These are phyloP conservation scores for Antheraea assamensis DNA, from an alignment of 2,888 invertebrate genomes.

Conservation along the genomic window DNA sequence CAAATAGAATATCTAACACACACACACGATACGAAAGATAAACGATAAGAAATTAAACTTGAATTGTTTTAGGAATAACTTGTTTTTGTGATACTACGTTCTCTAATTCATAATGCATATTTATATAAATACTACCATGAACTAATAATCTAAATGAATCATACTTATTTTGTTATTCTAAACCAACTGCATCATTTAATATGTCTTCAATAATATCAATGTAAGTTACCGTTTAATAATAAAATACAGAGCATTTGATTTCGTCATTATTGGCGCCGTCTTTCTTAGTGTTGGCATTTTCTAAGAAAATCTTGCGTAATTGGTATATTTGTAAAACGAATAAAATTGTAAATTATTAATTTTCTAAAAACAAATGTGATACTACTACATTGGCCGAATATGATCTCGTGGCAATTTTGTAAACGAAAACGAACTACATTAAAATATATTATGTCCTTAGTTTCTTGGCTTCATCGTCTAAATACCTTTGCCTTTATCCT, in stretches of 20 bases:
- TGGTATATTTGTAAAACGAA: background rate
- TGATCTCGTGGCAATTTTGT: no score
- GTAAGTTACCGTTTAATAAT: background rate
- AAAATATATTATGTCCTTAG: no score
- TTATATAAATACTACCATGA: slow-evolving; percentile 1
- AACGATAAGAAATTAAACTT: background rate
- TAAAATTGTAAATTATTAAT: background rate
- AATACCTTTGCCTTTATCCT: no score
- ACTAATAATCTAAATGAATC: slow-evolving; percentile 33
- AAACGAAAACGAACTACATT: no score
- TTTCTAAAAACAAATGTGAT: no score
- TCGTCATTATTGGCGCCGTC: background rate
- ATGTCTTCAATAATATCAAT: background rate
- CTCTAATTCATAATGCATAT: background rate
- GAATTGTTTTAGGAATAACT: background rate
- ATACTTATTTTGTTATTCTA: slow-evolving; percentile 22
- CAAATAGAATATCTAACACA: background rate
- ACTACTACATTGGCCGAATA: no score
- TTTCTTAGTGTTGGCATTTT: background rate
- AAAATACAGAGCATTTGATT: background rate
- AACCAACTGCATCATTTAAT: background rate
- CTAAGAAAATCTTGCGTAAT: background rate
- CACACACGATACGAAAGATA: no score
- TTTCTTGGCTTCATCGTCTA: no score
- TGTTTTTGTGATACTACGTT: background rate